Conservation (phyloP, 2,888 invertebrate species). For the Phalangium opilio region DNA sequence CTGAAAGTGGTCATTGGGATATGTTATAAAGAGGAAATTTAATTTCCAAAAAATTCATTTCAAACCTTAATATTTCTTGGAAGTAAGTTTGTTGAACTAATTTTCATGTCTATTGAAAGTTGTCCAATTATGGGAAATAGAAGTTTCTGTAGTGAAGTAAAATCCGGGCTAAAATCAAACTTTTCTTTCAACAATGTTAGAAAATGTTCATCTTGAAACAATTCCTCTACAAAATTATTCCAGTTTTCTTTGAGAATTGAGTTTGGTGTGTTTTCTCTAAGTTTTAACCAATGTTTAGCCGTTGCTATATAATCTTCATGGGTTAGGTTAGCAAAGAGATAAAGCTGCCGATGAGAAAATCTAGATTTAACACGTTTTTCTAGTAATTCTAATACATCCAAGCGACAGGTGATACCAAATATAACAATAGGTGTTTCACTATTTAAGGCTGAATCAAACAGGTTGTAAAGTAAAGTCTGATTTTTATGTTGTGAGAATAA, state of each 20-base stretch:
- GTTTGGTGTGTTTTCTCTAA: constrained; percentile 35
- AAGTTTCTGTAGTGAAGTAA: too few relatives aligned
- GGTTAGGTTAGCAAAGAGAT: constrained; percentile 48
- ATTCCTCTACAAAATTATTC: constrained; percentile 48
- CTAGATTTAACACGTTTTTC: constrained; percentile 90
- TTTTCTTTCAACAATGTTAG: too few relatives aligned
- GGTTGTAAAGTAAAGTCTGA: constrained; percentile 78
- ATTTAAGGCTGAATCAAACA: constrained; percentile 81
- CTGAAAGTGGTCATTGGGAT: too few relatives aligned
- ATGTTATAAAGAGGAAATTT: too few relatives aligned
- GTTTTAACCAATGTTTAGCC: constrained; percentile 40
- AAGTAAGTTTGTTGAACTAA: too few relatives aligned
- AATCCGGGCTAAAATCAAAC: too few relatives aligned
- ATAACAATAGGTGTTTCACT: constrained; percentile 78
- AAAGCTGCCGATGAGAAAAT: constrained; percentile 81
- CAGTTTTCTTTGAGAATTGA: constrained; percentile 36
- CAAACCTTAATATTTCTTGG: too few relatives aligned
- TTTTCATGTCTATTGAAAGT: too few relatives aligned
- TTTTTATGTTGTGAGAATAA: constrained; percentile 74
- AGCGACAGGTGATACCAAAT: constrained; percentile 63
- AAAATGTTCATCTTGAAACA: too few relatives aligned
- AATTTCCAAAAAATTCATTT: too few relatives aligned
- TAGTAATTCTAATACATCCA: constrained; percentile 70
- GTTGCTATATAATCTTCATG: constrained; percentile 42
- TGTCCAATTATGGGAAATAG: too few relatives aligned